Percentiles rank a stretch among this genome's conserved stretches.
Conservation (phyloP, 2,888 invertebrate genomes). For the Lamellibrachia columna region DNA sequence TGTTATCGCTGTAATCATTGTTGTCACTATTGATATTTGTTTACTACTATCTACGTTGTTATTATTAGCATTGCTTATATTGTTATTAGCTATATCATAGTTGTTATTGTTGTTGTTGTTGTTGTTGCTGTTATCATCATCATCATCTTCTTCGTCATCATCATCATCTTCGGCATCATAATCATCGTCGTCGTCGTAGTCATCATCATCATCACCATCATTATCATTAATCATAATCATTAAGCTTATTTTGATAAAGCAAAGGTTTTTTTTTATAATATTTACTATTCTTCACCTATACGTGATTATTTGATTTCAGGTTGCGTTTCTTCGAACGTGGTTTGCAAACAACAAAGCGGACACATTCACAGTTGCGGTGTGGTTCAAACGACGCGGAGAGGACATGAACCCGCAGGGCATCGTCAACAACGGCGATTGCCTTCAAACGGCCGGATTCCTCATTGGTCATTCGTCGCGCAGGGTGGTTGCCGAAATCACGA, state of each 20-base stretch:
- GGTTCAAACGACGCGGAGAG: background rate
- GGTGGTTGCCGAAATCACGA: background rate
- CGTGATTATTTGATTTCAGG: background rate
- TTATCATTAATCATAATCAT: too few species aligned
- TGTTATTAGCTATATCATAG: background rate
- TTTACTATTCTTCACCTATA: background rate
- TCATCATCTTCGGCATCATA: too few species aligned
- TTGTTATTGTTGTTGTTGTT: background rate
- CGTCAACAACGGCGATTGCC: constrained; percentile 10
- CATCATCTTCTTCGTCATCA: background rate
- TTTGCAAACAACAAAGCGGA: constrained; percentile 20
- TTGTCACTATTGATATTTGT: too few species aligned
- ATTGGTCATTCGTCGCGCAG: background rate
- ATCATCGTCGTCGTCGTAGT: too few species aligned
- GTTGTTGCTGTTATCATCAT: too few species aligned
- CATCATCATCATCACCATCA: too few species aligned
- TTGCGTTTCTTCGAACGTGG: constrained; percentile 19
- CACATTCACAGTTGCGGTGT: background rate
- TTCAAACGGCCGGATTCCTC: background rate
- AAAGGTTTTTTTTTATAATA: background rate
- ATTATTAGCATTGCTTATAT: too few species aligned
- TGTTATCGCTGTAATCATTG: too few species aligned
- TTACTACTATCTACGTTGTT: too few species aligned
- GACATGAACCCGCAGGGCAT: background rate
- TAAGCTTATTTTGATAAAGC: too few species aligned